A percentile compares a stretch with the other conserved stretches of the same genome.
Evolutionary conservation across 2,113 vertebrate species (phyloP).

Genomic region (Pseudonaja textilis): DNA sequence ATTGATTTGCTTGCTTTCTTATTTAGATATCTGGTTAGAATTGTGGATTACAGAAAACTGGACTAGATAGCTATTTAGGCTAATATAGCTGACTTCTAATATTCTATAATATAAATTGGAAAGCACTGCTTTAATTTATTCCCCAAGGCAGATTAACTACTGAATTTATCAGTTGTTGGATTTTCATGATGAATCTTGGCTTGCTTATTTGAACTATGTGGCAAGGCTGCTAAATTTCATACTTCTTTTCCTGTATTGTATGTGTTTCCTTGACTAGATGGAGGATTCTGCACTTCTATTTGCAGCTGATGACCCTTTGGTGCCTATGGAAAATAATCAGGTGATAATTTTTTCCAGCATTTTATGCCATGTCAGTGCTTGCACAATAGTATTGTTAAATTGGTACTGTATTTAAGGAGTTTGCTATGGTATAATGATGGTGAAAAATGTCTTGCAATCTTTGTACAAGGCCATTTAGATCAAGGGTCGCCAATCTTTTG

Average conservation of each 20-base stretch:
- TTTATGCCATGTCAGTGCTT: neutral
- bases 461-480: neutral
- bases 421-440: neutral
- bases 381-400: neutral
- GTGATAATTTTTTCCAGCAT: constrained; percentile 31
- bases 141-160: neutral
- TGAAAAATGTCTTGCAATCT: neutral
- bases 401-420: neutral
- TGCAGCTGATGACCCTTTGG: constrained; percentile 48
- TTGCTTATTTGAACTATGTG: neutral
- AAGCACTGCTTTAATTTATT: neutral
- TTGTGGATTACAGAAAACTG: neutral
- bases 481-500: too few species aligned
- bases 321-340: constrained; percentile 46
- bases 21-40: neutral
- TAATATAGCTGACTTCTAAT: neutral
- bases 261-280: constrained; percentile 22
- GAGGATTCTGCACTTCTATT: constrained; percentile 29
- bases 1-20: neutral
- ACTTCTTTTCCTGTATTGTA: neutral
- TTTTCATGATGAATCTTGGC: neutral
- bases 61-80: neutral
- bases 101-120: neutral
- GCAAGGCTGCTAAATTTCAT: neutral
- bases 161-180: neutral